Evolutionary conservation across 2,797 vertebrate genomes (phyloP).

Genomic region (Phataginus tetradactyla): DNA sequence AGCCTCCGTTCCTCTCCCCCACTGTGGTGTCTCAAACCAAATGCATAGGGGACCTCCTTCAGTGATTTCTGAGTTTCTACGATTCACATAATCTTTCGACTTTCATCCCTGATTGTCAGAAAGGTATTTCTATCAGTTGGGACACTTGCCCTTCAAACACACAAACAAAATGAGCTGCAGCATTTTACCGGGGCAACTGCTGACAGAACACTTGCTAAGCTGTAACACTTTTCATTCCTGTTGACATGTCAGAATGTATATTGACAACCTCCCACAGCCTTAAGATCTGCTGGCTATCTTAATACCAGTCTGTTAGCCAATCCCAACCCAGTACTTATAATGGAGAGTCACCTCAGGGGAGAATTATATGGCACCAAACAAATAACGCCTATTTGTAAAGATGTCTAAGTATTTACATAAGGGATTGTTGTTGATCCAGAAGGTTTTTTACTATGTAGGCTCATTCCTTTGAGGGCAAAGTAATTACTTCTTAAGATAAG

Average conservation of each 20-base stretch:
- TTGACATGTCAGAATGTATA: neutral
- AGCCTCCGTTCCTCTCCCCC: neutral
- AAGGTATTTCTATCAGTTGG: neutral
- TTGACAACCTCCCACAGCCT: neutral
- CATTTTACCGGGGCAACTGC: neutral
- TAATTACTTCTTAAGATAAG: slow-evolving; percentile 69
- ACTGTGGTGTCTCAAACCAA: neutral
- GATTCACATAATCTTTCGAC: neutral
- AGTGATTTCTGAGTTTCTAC: neutral
- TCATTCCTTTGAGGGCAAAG: slow-evolving; percentile 67
- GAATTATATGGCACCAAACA: neutral
- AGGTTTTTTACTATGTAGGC: slow-evolving; percentile 53
- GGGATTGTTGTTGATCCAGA: slow-evolving; percentile 38
- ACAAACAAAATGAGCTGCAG: neutral
- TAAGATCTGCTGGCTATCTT: neutral
- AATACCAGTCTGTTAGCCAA: neutral
- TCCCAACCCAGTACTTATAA: neutral
- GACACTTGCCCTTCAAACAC: slow-evolving; percentile 27
- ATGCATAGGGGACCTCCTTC: neutral
- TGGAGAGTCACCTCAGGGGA: neutral
- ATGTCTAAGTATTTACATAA: slow-evolving; percentile 60
- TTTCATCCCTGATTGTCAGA: neutral
- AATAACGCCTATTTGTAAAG: slow-evolving; percentile 51
- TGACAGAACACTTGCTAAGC: neutral
- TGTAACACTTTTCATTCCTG: neutral